These are phyloP conservation scores for Bufo gargarizans DNA, from an alignment of 2,113 vertebrate species.

Conservation along the genomic window DNA sequence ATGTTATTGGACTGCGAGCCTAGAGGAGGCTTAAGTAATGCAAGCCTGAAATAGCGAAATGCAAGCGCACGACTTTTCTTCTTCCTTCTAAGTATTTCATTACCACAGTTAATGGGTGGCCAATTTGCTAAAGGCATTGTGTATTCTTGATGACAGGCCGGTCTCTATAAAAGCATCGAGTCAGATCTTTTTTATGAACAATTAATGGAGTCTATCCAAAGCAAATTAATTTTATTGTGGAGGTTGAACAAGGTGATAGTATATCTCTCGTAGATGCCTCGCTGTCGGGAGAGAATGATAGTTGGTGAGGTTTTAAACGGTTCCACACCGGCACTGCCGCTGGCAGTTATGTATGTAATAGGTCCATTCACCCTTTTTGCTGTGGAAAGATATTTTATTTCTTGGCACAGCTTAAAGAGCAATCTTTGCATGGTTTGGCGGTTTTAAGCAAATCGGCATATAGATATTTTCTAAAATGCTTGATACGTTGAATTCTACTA, in stretches of 20 bases:
- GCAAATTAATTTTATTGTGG: constrained; percentile 57
- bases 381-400: constrained; percentile 45
- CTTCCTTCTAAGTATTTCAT: constrained; percentile 48
- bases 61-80: constrained; percentile 12
- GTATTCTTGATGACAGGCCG: constrained; percentile 48
- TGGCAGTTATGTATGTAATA: constrained; percentile 36
- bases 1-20: constrained; percentile 20
- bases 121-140: constrained; percentile 57
- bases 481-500: constrained; percentile 1
- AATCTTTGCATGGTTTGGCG: constrained; percentile 36
- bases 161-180: constrained; percentile 56
- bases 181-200: constrained; percentile 56
- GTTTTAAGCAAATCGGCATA: constrained; percentile 23
- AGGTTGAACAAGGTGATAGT: constrained; percentile 56
- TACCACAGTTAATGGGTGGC: constrained; percentile 36
- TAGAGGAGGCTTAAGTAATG: constrained; percentile 28
- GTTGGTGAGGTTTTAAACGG: constrained; percentile 18
- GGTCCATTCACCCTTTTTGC: constrained; percentile 35
- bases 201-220: constrained; percentile 59
- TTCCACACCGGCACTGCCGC: constrained; percentile 24
- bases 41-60: constrained; percentile 23
- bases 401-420: constrained; percentile 50
- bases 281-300: constrained; percentile 32
- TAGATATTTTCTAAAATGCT: constrained; percentile 6
- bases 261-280: constrained; percentile 45